Conservation (phyloP, 2,888 invertebrate species). For the Phasia obesa region DNA sequence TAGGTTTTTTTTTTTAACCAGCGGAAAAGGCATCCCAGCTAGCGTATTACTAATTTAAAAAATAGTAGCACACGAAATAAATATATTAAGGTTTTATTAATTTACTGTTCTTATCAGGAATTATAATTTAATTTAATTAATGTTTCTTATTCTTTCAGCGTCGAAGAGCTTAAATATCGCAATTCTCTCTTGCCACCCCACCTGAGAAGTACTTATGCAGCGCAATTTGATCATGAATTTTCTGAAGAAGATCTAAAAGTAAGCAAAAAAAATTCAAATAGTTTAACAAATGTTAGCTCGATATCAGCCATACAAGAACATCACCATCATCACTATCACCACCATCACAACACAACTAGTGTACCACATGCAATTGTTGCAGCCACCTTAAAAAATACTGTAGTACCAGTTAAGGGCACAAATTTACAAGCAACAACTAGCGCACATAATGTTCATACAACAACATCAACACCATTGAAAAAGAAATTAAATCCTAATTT, state of each 20-base stretch:
- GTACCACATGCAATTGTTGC: conserved; percentile 36
- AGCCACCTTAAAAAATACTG: conserved; percentile 36
- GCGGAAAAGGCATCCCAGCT: too few relatives aligned
- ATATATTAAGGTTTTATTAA: too few relatives aligned
- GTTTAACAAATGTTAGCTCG: conserved; percentile 27
- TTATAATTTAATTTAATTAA: too few relatives aligned
- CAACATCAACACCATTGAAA: conserved; percentile 20
- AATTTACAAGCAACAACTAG: conserved; percentile 33
- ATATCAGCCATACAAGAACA: conserved; percentile 44
- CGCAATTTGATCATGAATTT: conserved; percentile 87
- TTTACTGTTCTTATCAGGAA: too few relatives aligned
- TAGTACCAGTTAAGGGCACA: conserved; percentile 10
- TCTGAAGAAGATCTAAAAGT: conserved; percentile 88
- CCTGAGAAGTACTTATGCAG: conserved; percentile 92
- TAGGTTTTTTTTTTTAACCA: too few relatives aligned
- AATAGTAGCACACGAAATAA: too few relatives aligned
- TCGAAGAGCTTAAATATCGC: conserved; percentile 89
- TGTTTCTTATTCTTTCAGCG: conserved; percentile 72
- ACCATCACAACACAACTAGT: conserved; percentile 24
- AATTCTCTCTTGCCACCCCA: conserved; percentile 94
- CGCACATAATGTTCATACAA: conserved; percentile 55
- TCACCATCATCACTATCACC: conserved; percentile 36
- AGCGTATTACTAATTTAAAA: too few relatives aligned
- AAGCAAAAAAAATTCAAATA: conserved; percentile 73
- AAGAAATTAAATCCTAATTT: conserved; percentile 59